Conservation (phyloP, 2,797 vertebrate genomes). For the Coracias cyanogaster region DNA sequence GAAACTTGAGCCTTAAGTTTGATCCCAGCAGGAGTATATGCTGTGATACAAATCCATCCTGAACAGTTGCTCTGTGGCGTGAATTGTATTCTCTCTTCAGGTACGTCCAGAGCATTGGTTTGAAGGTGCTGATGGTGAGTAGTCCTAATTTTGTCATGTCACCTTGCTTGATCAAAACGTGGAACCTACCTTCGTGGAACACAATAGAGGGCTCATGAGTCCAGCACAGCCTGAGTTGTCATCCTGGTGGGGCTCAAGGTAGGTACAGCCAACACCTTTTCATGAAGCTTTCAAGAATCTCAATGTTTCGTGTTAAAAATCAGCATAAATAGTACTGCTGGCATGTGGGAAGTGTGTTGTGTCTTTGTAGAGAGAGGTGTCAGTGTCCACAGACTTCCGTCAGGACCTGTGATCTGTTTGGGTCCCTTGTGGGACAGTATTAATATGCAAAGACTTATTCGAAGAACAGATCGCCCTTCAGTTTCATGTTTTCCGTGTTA, state of each 20-base stretch:
- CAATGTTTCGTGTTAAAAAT: neutral
- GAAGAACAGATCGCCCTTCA: neutral
- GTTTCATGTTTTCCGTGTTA: neutral
- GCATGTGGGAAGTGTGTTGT: neutral
- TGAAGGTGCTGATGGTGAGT: neutral
- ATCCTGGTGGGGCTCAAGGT: neutral
- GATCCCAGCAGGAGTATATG: neutral
- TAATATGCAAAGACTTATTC: neutral
- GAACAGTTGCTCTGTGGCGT: neutral
- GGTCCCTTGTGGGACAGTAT: neutral
- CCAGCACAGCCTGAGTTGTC: neutral
- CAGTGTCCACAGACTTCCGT: neutral
- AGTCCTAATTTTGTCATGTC: neutral
- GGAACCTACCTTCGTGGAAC: neutral
- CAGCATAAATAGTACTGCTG: neutral
- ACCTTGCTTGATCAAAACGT: neutral
- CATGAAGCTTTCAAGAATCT: neutral
- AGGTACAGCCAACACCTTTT: neutral
- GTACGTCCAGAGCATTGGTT: fast-evolving
- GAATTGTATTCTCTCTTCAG: neutral
- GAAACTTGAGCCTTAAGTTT: neutral
- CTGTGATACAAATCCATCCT: neutral
- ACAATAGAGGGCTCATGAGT: neutral
- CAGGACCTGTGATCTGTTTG: neutral
- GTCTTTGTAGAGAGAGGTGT: neutral